Base-by-base conservation (phyloP, 2,888 invertebrate genomes). In the Microplitis deprimator region DNA sequence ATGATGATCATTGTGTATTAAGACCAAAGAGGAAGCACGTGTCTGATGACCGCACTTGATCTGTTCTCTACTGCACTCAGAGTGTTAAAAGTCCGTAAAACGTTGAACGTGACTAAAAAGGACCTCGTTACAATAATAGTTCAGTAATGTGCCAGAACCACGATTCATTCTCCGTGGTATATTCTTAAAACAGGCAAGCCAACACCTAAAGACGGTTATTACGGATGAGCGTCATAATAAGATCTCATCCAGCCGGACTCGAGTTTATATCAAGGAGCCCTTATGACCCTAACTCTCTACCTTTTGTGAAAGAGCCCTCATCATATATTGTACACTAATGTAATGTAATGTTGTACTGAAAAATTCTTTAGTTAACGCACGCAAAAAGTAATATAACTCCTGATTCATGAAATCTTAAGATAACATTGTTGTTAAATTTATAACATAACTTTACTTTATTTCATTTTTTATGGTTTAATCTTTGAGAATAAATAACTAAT, bases 201-300 rank as follows among this genome's bases (percentile, higher is more conserved):
- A 86, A 85, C 84, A 83, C 84, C 88, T 88, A 88, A 88, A 88
- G 84, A 88, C 84, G 87, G 86, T 88, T 85, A 88, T 88, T 87
- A 87, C 85, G 85, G 84, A 81, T 81, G 77, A 82, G 81, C 82
- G 80, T 87, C 71, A 85, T 88, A 87, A 87, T 85, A 85, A 87
- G 86, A 85, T 86, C 86, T 84, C 84, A 50, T 50, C 50, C 50
- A 50, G 50, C 50, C 50, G 50, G 84, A 78, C 79, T 76, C 68
- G 69, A 80, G 81, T n/a, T 81, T 77, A 77, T 78, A 79, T 81
- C 75, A 69, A 68, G 77, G 78, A 81, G 79, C 76, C 79, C 79
- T 80, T 78, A 72, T 82, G 82, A 81, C 81, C 82, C 80, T 74
- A 60, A 72, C 50, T 13, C 13, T 50, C 60, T 64, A 39, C 41